Base-by-base conservation (phyloP, 2,797 vertebrate species). In the Naso thynnoides region DNA sequence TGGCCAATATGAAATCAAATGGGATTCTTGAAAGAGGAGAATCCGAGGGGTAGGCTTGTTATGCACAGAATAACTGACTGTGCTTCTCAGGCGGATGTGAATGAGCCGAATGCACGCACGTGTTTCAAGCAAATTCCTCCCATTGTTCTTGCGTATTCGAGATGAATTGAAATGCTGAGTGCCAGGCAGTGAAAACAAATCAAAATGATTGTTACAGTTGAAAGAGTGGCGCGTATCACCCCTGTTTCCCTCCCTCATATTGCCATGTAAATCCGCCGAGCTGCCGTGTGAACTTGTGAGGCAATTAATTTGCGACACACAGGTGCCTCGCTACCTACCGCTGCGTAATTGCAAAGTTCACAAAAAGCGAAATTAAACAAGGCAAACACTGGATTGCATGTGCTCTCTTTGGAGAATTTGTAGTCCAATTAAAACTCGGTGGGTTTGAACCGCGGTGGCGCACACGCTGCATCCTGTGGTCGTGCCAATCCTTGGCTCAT, bases 1-100 rank as follows among this genome's bases (percentile, higher is more conserved):
- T 92, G 93, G 93, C 91, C 91, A 86, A 92, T 83, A 82, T 79
- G 75, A 88, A 93, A 94, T 93, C 92, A 93, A 92, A 94, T 86
- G 89, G 87, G 84, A 84, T 83, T 89, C 85, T 89, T 90, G 89
- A 93, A 91, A 90, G 78, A 61, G 79, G 83, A 70, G 68, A 88
- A 86, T 88, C 78, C 73, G 82, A 86, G 64, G 64, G 71, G 84
- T 83, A 71, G 81, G 82, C 73, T 91, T 84, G 83, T 90, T 88
- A 86, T 90, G 91, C 91, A 80, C 86, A 61, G 75, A 92, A 79
- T 71, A 84, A 92, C 89, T 79, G 86, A 88, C 82, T 81, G 79
- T 55, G 84, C 65, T 42, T 79, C 81, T 78, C 81, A 45, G 33
- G 45, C 70, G 82, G 78, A 36, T 69, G 70, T 45, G 58, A 82